Evolutionary conservation across 2,113 vertebrate species (phyloP), one percentile per base, ranked within the genome.

Genomic region (Tauraco erythrolophus): DNA sequence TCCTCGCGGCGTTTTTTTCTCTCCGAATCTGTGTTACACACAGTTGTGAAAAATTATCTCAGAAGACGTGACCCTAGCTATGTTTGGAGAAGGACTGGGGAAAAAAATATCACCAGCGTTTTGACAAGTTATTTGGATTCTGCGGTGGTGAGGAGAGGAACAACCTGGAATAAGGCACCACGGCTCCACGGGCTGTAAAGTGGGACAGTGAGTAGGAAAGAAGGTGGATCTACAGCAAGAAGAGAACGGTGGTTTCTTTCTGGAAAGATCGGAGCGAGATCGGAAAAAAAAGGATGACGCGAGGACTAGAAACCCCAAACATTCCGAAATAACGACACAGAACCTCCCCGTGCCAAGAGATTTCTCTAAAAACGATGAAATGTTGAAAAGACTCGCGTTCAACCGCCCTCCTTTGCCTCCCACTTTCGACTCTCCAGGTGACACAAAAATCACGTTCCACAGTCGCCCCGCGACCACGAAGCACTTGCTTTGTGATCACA

Each of bases 391-490:
- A 25, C 74, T 89, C n/a, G 57, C 81, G 87, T 95, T 93, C 77
- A 82, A 71, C 87, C 60, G 57, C 69, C n/a, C 82, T 62, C 86
- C 79, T 9, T 94, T 3, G 3, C 91, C 92, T 95, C 89, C 87
- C 45, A 82, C 77, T 97, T 94, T 79, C 0, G 1, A 78, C 65
- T 92, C 90, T 77, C 91, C 68, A 58, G 69, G 74, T 92, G 92
- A 94, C 84, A 85, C 24, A 78, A 89, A 91, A 93, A 92, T 87
- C 92, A 65, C 86, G 82, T 96, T 96, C 93, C 86, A 86, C 92
- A 84, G 88, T 61, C 94, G 78, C 76, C 77, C 83, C n/a, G 74
- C 79, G 85, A 89, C 94, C 85, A 46, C 30, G 75, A 53, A 71
- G 89, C 22, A 1, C 66, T 84, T 82, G 72, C 87, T 95, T 79